phyloP scores from a whole-genome alignment of 2,797 vertebrate species.

The Mareca strepera region DNA sequence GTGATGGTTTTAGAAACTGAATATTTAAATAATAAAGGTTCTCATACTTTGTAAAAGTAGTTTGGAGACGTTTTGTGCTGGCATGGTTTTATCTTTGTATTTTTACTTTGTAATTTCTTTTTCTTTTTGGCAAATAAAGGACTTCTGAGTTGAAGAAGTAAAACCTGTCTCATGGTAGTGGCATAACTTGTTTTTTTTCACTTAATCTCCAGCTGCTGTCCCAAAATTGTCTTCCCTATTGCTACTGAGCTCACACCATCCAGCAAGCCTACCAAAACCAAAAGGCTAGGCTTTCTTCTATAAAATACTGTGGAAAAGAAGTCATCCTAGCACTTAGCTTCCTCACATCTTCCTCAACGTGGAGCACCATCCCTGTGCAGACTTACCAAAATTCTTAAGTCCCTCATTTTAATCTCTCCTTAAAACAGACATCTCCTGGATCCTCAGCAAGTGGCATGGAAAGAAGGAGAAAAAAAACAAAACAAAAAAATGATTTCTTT shows the following conservation, averaged over 20 bases:
- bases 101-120: conserved; percentile 60
- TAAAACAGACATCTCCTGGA: not conserved
- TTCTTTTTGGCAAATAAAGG: conserved; percentile 77
- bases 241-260: not conserved
- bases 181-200: not conserved
- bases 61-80: conserved; percentile 60
- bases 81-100: conserved; percentile 70
- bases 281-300: not conserved
- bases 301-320: not conserved
- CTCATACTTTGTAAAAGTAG: conserved; percentile 67
- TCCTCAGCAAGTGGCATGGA: not conserved
- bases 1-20: conserved; percentile 38
- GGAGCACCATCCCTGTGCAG: not conserved
- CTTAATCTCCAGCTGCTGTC: not conserved
- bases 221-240: not conserved
- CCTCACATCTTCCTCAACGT: rapidly evolving
- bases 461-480: not conserved
- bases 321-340: not conserved
- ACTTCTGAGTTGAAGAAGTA: conserved; percentile 13
- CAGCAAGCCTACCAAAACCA: not conserved
- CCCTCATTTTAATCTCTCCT: not conserved
- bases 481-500: not conserved
- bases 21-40: conserved; percentile 56
- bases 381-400: not conserved
- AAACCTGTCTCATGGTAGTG: not conserved